phyloP scores from a whole-genome alignment of 2,113 vertebrate species.

The Budorcas taxicolor region DNA sequence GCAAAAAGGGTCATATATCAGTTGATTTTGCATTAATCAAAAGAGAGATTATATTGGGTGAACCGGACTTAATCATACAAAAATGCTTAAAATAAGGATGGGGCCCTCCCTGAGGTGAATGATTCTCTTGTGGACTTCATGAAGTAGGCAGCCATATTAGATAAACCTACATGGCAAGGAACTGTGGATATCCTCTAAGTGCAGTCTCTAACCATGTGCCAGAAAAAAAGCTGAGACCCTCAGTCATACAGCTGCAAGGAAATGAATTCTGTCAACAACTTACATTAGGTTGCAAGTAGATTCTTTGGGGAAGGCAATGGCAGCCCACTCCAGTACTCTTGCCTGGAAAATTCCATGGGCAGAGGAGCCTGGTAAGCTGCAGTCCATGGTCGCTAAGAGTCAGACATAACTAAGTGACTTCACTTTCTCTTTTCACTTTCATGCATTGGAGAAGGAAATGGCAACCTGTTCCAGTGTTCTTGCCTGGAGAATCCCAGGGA shows the following conservation, averaged over 20 bases:
- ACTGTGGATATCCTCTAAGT: too few species aligned
- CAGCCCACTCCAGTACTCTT: too few species aligned
- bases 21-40: background rate
- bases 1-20: background rate
- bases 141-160: background rate
- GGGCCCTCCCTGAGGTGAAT: background rate
- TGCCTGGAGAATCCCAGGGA: too few species aligned
- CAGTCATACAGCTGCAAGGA: background rate
- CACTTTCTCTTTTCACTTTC: too few species aligned
- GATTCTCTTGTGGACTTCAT: background rate
- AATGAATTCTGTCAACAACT: background rate
- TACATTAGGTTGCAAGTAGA: background rate
- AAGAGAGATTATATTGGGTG: background rate
- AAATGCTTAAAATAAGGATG: background rate
- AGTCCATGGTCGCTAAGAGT: too few species aligned
- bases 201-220: background rate
- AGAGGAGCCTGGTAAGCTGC: too few species aligned
- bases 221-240: background rate
- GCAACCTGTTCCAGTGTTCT: too few species aligned
- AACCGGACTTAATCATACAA: background rate
- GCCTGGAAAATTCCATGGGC: too few species aligned
- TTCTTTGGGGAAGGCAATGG: background rate
- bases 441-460: too few species aligned
- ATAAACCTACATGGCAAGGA: background rate
- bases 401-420: rapidly evolving